Evolutionary conservation across 2,888 invertebrate species (phyloP).

Genomic region (Acanthosepion esculentum): DNA sequence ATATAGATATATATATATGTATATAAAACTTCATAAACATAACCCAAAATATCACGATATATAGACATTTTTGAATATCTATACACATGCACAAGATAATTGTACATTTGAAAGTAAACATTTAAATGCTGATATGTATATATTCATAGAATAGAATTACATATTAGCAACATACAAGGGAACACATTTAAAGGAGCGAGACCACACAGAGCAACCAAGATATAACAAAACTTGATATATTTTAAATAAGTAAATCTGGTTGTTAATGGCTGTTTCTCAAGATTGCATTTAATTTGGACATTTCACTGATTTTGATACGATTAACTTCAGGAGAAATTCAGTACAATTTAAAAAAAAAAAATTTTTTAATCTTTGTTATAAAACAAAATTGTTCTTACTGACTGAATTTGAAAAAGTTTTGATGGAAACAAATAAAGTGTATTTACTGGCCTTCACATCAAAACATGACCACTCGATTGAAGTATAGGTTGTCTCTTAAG

Average conservation of each 20-base stretch:
- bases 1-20: neutral
- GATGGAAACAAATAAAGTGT: conserved; percentile 18
- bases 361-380: neutral
- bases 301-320: neutral
- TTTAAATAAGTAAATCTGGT: neutral
- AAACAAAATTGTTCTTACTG: neutral
- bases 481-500: neutral
- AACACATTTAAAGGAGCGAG: neutral
- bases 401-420: neutral
- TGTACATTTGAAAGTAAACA: neutral
- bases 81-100: neutral
- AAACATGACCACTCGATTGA: neutral
- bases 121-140: neutral
- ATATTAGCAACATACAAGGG: neutral
- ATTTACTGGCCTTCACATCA: neutral
- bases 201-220: neutral
- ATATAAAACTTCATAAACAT: neutral
- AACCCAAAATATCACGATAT: neutral
- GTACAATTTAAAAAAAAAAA: neutral
- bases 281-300: neutral
- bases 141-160: neutral
- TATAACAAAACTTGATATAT: neutral
- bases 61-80: neutral
- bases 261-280: neutral
- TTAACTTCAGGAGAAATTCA: neutral